Evolutionary conservation across 1,140 invertebrate genomes (phyloP), one percentile per base, ranked within the genome.

Genomic region (Aphelinus certus): DNA sequence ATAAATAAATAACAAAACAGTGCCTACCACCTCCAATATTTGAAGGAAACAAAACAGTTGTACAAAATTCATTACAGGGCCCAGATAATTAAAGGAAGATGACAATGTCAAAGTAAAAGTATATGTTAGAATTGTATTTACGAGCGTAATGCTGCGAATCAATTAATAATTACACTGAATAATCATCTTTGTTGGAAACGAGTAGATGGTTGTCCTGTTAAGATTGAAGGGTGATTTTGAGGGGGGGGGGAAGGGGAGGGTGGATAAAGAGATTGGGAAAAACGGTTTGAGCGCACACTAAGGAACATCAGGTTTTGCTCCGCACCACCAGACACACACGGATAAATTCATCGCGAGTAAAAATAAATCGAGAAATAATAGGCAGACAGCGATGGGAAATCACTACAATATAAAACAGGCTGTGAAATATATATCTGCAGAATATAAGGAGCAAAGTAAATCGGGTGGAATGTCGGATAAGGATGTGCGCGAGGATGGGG

Each of bases 61-160:
- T 87, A 87, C 85, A 87, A 86, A 87, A 84, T 87, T 84, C 76
- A 83, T 83, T 85, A 84, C 85, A 87, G 85, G 84, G 84, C 84
- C 81, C 81, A 85, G 73, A 81, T 76, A 66, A 78, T 69, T 80
- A 80, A 80, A 76, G 26, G 63, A 78, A 64, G 55, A 78, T 76
- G 81, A 79, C 73, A 70, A 74, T 77, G 60, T 61, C 46, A 73
- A 56, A 69, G 47, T 73, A 81, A 69, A 75, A 70, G 26, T 26
- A 80, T 73, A 76, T 79, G 78, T 82, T 82, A 83, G 78, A 81
- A 76, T 79, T 79, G 64, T 82, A 82, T 83, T 81, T 82, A 82
- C 76, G 79, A 64, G 75, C 69, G 65, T 79, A 71, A 76, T 75
- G 69, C 63, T 76, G 60, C 75, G 57, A 78, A 78, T 76, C 62